Evolutionary conservation across 2,113 vertebrate species (phyloP), one percentile per base, ranked within the genome.

Genomic region (western clawed frog (Xenopus tropicalis)): DNA sequence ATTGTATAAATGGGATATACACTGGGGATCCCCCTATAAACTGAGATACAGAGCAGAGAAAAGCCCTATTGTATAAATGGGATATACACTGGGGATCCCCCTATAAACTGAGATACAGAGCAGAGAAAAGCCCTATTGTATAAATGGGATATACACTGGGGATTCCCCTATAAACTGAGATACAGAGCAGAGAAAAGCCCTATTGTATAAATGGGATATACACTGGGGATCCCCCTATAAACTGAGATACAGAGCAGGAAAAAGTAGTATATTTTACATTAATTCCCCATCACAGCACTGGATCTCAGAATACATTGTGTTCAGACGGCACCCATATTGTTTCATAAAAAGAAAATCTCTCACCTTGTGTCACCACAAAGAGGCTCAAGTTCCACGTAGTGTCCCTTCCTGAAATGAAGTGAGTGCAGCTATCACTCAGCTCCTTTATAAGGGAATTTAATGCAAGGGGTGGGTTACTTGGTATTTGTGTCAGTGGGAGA

Each of bases 391-490:
- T 46, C 44, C 44, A 13, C 20, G 58, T 64, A 17, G 16, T 52
- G 57, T 25, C 29, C 37, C 22, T 29, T 29, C 19, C 14, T 14
- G 71, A 13, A 66, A 44, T 73, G 71, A 23, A 25, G 12, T 8
- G n/a, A 46, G 19, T 66, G 14, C 29, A 20, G 43, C 52, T 46
- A 29, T 29, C 25, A 3, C n/a, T 4, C 62, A n/a, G 17, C 29
- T 17, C 25, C 17, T 61, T 73, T 66, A 73, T 73, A 73, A 61
- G 29, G 72, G 63, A 44, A 42, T 9, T 65, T 4, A 13, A 14
- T 2, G 1, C n/a, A 8, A 22, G n/a, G 70, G 70, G 71, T 29
- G 14, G 62, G 54, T 46, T 46, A 13, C 44, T 13, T 17, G 13
- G 2, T 37, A 37, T 22, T 24, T 25, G 21, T 48, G 64, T 74